Conservation (phyloP, 2,888 invertebrate genomes). For the Amphimallon solstitiale region DNA sequence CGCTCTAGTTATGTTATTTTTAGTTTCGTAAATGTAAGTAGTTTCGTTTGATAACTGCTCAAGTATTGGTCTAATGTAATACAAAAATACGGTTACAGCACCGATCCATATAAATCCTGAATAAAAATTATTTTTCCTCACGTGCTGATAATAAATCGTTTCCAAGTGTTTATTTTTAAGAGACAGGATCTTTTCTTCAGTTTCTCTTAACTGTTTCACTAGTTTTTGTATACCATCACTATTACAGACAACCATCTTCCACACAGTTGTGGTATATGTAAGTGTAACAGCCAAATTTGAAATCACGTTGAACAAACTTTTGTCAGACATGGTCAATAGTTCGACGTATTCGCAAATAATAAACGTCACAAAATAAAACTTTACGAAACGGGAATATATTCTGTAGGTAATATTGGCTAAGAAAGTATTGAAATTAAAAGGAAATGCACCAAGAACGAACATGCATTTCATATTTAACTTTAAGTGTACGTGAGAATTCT, state of each 20-base stretch:
- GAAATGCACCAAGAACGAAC: conserved; percentile 41
- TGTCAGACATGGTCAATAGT: conserved; percentile 33
- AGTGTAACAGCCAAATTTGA: conserved; percentile 43
- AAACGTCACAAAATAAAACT: conserved; percentile 41
- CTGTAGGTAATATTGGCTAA: conserved; percentile 26
- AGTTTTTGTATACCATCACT: conserved; percentile 38
- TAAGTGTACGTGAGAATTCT: conserved; percentile 33
- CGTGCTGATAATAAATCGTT: conserved; percentile 40
- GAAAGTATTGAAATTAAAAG: conserved; percentile 35
- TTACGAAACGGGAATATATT: conserved; percentile 39
- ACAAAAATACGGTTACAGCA: conserved; percentile 39
- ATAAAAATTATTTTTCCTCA: conserved; percentile 37
- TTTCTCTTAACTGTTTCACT: conserved; percentile 38
- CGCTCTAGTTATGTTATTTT: conserved; percentile 17
- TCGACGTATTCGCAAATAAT: conserved; percentile 43
- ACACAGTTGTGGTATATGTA: conserved; percentile 43
- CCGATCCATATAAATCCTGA: conserved; percentile 38
- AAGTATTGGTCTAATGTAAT: conserved; percentile 41
- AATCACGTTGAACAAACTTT: conserved; percentile 39
- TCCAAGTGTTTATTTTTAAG: conserved; percentile 39
- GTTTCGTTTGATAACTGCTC: conserved; percentile 29
- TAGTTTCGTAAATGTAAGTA: conserved; percentile 12
- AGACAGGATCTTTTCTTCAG: conserved; percentile 35
- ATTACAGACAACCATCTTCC: conserved; percentile 39
- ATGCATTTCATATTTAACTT: conserved; percentile 41